Conservation (phyloP, 2,888 invertebrate genomes). For the Pyrrhia umbra region DNA sequence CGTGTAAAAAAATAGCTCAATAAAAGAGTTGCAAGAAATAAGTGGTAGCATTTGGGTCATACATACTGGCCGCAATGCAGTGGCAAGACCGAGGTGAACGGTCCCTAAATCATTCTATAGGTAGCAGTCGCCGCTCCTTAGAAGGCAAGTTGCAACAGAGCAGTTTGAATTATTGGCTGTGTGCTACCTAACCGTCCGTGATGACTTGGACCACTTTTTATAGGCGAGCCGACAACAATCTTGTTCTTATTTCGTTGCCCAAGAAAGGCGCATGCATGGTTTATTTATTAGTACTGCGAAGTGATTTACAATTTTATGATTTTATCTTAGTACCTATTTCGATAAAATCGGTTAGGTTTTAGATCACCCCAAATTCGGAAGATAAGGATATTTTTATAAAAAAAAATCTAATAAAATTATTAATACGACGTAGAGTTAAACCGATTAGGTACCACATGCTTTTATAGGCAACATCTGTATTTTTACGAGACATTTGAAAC, state of each 20-base stretch:
- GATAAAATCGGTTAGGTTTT: constrained; percentile 24
- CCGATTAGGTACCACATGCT: neutral
- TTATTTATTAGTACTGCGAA: constrained; percentile 46
- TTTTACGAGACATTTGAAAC: constrained; percentile 30
- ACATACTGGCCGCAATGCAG: constrained; percentile 62
- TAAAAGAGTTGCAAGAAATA: constrained; percentile 38
- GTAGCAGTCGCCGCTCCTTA: constrained; percentile 73
- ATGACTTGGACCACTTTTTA: constrained; percentile 58
- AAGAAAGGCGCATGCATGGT: constrained; percentile 33
- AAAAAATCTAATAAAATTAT: neutral
- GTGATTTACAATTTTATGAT: constrained; percentile 35
- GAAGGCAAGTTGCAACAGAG: constrained; percentile 80
- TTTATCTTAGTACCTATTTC: constrained; percentile 2
- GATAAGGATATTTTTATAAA: neutral
- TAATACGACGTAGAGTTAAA: neutral
- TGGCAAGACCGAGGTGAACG: constrained; percentile 81
- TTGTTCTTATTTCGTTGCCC: constrained; percentile 45
- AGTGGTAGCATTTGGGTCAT: constrained; percentile 62
- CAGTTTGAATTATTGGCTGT: constrained; percentile 49
- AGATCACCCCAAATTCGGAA: neutral
- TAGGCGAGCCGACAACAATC: constrained; percentile 36
- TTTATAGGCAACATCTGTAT: neutral
- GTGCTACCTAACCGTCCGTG: constrained; percentile 35
- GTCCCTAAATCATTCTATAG: constrained; percentile 77
- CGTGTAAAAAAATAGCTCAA: constrained; percentile 41